Base-by-base conservation (phyloP, 1,140 invertebrate genomes). In the Eumaeus atala region DNA sequence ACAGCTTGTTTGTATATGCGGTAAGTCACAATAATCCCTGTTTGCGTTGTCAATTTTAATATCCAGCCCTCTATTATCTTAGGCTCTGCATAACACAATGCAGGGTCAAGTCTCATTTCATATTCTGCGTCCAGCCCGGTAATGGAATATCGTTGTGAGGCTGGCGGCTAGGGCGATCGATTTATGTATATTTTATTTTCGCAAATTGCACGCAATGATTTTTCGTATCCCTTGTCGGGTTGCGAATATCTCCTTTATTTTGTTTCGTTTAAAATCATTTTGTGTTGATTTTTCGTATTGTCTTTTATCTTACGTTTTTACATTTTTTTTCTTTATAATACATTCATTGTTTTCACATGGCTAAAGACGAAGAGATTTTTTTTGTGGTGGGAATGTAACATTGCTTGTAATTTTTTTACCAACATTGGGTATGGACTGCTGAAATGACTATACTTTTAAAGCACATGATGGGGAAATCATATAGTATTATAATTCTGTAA, bases 101-200 rank as follows among this genome's bases (percentile, higher is more conserved):
- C 69, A 65, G 74, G 77, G 72, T 79, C 72, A 76, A 61, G 67
- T 66, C 74, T 76, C 72, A 78, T 82, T 76, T 74, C 57, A 77
- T 77, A 77, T 81, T 77, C 73, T 62, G 49, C 70, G 59, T 59
- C 67, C 72, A 62, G 61, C 59, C 66, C 65, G 51, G 69, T 85
- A 85, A 85, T 85, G 82, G 79, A 81, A 85, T 80, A 84, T 75
- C 76, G 74, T 58, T 84, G 79, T 81, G 81, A 74, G 61, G 55
- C 58, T 61, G 67, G 61, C 66, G 69, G 53, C 64, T 57, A 54
- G 56, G 59, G 64, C 65, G 66, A 78, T 82, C 71, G 70, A 78
- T 79, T 67, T 74, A 77, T 82, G 70, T 77, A 77, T 83, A 78
- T 80, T 83, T 81, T 85, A 85, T 80, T 78, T 77, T 69, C 61